Evolutionary conservation across 2,113 vertebrate species (phyloP).

Genomic region (Elachura formosa): DNA sequence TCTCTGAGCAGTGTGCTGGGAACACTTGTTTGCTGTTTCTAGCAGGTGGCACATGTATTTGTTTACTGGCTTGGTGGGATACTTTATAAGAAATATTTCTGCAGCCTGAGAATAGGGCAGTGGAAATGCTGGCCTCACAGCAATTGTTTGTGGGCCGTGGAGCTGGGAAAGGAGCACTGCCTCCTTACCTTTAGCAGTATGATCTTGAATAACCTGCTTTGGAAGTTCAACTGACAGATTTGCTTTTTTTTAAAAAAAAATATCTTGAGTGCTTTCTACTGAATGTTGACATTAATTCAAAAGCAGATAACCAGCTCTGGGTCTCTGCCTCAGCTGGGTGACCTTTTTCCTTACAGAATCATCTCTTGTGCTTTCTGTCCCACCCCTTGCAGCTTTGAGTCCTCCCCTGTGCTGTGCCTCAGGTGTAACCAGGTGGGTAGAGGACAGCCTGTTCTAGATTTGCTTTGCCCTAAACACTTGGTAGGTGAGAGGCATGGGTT

Average conservation of each 20-base stretch:
- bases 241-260: background rate
- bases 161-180: background rate
- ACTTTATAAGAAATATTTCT: slow-evolving; percentile 23
- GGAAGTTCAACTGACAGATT: background rate
- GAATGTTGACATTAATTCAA: background rate
- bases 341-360: background rate
- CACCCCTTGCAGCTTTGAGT: background rate
- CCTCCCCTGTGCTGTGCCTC: background rate
- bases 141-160: background rate
- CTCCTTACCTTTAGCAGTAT: background rate
- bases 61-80: slow-evolving; percentile 39
- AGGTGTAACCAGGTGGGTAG: background rate
- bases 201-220: background rate
- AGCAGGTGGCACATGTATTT: slow-evolving; percentile 54
- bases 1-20: background rate
- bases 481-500: background rate
- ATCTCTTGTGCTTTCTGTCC: background rate
- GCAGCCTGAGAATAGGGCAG: slow-evolving; percentile 6
- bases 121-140: background rate
- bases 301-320: background rate
- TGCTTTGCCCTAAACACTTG: background rate
- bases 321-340: background rate
- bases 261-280: background rate
- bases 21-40: slow-evolving; percentile 32
- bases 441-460: background rate